These are phyloP conservation scores for Sparidentex hasta DNA, from an alignment of 2,797 vertebrate species.

Conservation along the genomic window DNA sequence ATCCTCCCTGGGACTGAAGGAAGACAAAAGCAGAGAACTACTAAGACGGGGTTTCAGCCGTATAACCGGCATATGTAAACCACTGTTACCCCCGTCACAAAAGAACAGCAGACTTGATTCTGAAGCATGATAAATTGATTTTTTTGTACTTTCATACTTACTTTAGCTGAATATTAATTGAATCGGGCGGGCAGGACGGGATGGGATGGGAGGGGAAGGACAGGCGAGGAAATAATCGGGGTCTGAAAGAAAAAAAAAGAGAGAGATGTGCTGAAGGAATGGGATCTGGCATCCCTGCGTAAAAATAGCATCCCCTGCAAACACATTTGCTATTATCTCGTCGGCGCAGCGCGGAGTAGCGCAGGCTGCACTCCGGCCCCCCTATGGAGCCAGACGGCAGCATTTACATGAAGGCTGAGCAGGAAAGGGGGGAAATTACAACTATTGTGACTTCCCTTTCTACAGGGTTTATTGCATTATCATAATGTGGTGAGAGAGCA, in stretches of 20 bases:
- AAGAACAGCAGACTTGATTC: constrained; percentile 75
- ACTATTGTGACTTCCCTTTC: constrained; percentile 78
- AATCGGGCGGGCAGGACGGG: constrained; percentile 69
- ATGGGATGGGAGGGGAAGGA: constrained; percentile 63
- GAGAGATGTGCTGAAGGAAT: constrained; percentile 74
- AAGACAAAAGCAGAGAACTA: constrained; percentile 63
- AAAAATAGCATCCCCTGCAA: constrained; percentile 85
- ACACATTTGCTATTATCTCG: constrained; percentile 83
- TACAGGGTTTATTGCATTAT: constrained; percentile 79
- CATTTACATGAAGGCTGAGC: constrained; percentile 79
- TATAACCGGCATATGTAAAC: constrained; percentile 65
- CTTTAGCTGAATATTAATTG: constrained; percentile 81
- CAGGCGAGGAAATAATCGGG: constrained; percentile 70
- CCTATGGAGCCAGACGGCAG: constrained; percentile 71
- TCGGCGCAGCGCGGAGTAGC: constrained; percentile 57
- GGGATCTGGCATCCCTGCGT: constrained; percentile 73
- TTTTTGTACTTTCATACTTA: constrained; percentile 77
- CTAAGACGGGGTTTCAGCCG: constrained; percentile 38
- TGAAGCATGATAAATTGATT: constrained; percentile 84
- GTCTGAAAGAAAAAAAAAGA: constrained; percentile 36
- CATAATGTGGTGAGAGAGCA: constrained; percentile 73
- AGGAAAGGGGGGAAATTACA: constrained; percentile 77
- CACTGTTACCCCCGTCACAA: constrained; percentile 61
- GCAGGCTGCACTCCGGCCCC: constrained; percentile 65
- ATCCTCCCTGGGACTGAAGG: constrained; percentile 66